These are phyloP conservation scores for Enteromius fasciolatus DNA, from an alignment of 2,797 vertebrate genomes.

Conservation along the genomic window DNA sequence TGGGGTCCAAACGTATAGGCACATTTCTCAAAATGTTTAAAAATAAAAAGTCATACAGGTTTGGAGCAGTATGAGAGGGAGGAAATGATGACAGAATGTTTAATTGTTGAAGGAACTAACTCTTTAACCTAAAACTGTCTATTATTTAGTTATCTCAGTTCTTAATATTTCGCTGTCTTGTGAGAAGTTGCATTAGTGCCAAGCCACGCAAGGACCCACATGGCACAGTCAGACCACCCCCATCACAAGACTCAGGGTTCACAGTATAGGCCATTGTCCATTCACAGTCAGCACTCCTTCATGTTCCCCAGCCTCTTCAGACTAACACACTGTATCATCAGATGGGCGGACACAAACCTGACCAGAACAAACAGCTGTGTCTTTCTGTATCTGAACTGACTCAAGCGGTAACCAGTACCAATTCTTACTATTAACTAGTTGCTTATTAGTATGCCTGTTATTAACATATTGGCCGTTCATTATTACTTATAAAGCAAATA, in stretches of 20 bases:
- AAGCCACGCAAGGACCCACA: constrained; percentile 48
- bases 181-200: constrained; percentile 46
- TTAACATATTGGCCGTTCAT: neutral
- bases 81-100: neutral
- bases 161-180: constrained; percentile 39
- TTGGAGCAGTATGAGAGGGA: neutral
- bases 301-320: constrained; percentile 32
- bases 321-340: constrained; percentile 31
- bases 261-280: constrained; percentile 62
- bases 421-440: neutral
- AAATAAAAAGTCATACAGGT: neutral
- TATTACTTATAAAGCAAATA: neutral
- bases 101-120: neutral
- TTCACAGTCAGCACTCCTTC: constrained; percentile 37
- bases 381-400: neutral
- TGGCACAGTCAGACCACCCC: constrained; percentile 53
- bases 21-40: neutral
- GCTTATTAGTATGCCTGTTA: neutral
- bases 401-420: neutral
- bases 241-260: constrained; percentile 54
- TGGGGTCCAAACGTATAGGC: neutral
- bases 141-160: neutral
- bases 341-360: constrained; percentile 30
- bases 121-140: neutral
- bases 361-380: constrained; percentile 25